Percentiles rank a stretch among this genome's conserved stretches.
phyloP scores from a whole-genome alignment of 2,888 invertebrate genomes.

The Himalopsyche tibetana region DNA sequence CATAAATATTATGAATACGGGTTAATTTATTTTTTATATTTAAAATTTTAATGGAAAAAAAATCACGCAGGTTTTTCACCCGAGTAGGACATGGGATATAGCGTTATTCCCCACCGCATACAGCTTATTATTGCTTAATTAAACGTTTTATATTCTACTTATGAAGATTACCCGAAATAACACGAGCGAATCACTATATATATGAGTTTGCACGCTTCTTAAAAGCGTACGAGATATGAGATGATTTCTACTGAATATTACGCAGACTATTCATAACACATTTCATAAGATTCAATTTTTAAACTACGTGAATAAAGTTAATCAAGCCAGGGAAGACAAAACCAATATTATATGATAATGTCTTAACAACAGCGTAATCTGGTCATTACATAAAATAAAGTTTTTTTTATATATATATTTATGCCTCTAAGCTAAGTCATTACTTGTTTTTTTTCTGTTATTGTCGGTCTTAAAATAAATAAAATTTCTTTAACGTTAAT shows the following conservation, averaged over 20 bases:
- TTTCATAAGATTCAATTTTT: neutral
- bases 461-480: too few relatives aligned
- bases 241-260: constrained; percentile 24
- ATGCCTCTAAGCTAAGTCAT: too few relatives aligned
- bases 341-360: too few relatives aligned
- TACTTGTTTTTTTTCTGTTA: too few relatives aligned
- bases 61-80: neutral
- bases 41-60: too few relatives aligned
- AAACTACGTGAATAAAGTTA: neutral
- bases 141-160: constrained; percentile 57
- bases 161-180: constrained; percentile 50
- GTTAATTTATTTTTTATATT: too few relatives aligned
- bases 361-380: too few relatives aligned
- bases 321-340: too few relatives aligned
- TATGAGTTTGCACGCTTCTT: constrained; percentile 36
- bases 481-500: too few relatives aligned
- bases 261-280: neutral
- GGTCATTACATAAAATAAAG: too few relatives aligned
- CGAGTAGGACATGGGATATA: neutral
- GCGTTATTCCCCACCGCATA: constrained; percentile 28
- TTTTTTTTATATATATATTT: too few relatives aligned
- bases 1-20: too few relatives aligned
- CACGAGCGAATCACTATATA: constrained; percentile 16
- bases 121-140: constrained; percentile 50
- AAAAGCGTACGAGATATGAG: constrained; percentile 9